A percentile compares a stretch with the other conserved stretches of the same genome.
These are phyloP conservation scores for Megalonaias nervosa DNA, from an alignment of 1,140 invertebrate species.

Conservation along the genomic window DNA sequence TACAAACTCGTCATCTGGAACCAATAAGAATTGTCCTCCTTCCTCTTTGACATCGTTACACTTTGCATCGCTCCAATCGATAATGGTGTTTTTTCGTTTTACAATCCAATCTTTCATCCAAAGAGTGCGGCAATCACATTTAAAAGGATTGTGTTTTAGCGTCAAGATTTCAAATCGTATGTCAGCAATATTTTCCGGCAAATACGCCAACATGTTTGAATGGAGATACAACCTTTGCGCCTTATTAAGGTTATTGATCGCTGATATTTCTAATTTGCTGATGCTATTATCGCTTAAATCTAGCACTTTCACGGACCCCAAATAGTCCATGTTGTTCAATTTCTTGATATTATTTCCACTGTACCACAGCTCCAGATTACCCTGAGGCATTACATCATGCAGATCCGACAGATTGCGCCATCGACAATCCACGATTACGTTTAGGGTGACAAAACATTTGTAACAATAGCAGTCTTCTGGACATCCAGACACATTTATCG, in stretches of 20 bases:
- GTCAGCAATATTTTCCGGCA: slow-evolving; percentile 24
- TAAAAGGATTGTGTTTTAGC: slow-evolving; percentile 47
- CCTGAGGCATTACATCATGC: slow-evolving; percentile 35
- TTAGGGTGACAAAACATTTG: slow-evolving; percentile 29
- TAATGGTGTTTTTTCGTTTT: slow-evolving; percentile 4
- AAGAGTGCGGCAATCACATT: slow-evolving; percentile 50
- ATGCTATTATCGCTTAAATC: slow-evolving; percentile 40
- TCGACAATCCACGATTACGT: slow-evolving; percentile 53
- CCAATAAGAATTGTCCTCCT: slow-evolving; percentile 38
- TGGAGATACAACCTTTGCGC: slow-evolving; percentile 35
- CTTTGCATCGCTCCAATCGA: slow-evolving; percentile 30
- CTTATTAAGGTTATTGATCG: slow-evolving; percentile 24
- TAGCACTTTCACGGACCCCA: slow-evolving; percentile 13
- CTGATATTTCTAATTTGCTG: slow-evolving; percentile 16
- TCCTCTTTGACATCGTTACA: slow-evolving; percentile 44
- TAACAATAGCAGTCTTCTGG: slow-evolving; percentile 46
- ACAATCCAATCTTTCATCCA: slow-evolving; percentile 57
- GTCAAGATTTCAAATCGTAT: slow-evolving; percentile 21
- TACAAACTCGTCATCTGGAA: slow-evolving; percentile 47
- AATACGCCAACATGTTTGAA: slow-evolving; percentile 41
- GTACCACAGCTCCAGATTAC: slow-evolving; percentile 48
- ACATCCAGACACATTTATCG: slow-evolving; percentile 22
- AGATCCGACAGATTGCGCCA: slow-evolving; percentile 17
- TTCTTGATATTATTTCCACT: slow-evolving; percentile 47
- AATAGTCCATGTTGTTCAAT: slow-evolving; percentile 12